Base-by-base conservation (phyloP, 2,113 vertebrate species). In the Gallinago undulata region DNA sequence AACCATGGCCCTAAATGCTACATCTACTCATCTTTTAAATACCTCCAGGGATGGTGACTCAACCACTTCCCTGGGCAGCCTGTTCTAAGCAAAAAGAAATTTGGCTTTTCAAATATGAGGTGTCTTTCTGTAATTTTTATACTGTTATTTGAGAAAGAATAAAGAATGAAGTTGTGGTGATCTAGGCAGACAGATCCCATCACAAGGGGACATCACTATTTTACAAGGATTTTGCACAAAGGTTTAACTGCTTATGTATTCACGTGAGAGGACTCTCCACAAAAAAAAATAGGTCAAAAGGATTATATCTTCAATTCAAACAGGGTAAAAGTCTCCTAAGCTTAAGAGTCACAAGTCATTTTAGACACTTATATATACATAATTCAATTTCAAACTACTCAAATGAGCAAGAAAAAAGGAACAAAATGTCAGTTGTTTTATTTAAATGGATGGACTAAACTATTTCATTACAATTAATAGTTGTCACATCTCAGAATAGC, bases 11-110 rank as follows among this genome's bases (percentile, higher is more conserved):
- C 9, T 85, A 53, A 47, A 21, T 1, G 0, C 5, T 25, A 25
- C 3, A 5, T 30, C 25, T 37, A 19, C 27, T 43, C 0, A 0
- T 10, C n/a, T 56, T 77, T 12, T 31, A 70, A 59, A 70, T n/a
- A 55, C 30, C 13, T 55, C 10, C 23, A 72, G 15, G 24, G 13
- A 24, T 23, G 15, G 27, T 56, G 39, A 73, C 23, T 67, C 39
- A 21, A 43, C 6, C 57, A 37, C n/a, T 78, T 83, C 31, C 35
- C 23, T 30, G 9, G 11, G 30, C 6, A 73, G 13, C 16, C 37
- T 73, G 23, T n/a, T 78, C 17, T 47, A 68, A 82, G 22, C 5
- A 57, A 83, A 74, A 43, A 48, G 23, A 48, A 23, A 6, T 25
- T 43, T 41, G 59, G 22, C 7, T 90, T 78, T 78, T 67, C 47